Evolutionary conservation across 1,140 invertebrate genomes (phyloP).

Genomic region (Meloidogyne hapla): DNA sequence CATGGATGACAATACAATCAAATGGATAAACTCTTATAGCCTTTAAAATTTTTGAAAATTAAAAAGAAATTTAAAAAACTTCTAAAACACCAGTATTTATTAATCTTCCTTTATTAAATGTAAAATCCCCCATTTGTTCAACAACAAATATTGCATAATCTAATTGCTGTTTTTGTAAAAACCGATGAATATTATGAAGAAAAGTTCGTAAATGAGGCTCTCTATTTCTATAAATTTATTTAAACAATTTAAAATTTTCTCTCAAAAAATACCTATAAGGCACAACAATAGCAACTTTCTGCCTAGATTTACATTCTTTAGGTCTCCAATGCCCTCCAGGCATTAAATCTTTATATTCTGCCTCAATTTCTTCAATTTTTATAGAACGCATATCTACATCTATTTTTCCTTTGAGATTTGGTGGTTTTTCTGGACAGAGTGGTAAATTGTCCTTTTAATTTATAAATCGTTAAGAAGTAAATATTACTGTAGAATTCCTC

Average conservation of each 20-base stretch:
- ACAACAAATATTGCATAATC: slow-evolving; percentile 18
- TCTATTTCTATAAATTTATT: slow-evolving; percentile 11
- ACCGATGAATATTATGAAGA: slow-evolving; percentile 5
- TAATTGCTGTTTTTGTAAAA: slow-evolving; percentile 20
- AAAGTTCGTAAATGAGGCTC: slow-evolving; percentile 8
- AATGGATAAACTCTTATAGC: slow-evolving; percentile 1
- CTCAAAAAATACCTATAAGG: slow-evolving; percentile 75
- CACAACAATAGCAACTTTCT: slow-evolving; percentile 77
- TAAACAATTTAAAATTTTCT: slow-evolving; percentile 65
- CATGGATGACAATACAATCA: slow-evolving; percentile 83
- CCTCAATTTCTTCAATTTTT: slow-evolving; percentile 9
- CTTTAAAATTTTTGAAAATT: no score
- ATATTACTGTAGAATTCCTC: no score
- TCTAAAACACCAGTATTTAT: not conserved
- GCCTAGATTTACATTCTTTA: slow-evolving; percentile 32
- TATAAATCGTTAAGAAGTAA: no score
- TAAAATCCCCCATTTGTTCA: slow-evolving; percentile 9
- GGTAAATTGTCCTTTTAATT: not conserved
- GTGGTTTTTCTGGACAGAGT: slow-evolving; percentile 12
- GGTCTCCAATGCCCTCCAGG: slow-evolving; percentile 48
- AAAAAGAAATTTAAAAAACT: not conserved
- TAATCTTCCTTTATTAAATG: not conserved
- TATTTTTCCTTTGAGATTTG: slow-evolving; percentile 12
- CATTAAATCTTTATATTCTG: slow-evolving; percentile 35
- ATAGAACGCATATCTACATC: slow-evolving; percentile 4